Base-by-base conservation (phyloP, 2,888 invertebrate species). In the Cheiracanthium punctorium region DNA sequence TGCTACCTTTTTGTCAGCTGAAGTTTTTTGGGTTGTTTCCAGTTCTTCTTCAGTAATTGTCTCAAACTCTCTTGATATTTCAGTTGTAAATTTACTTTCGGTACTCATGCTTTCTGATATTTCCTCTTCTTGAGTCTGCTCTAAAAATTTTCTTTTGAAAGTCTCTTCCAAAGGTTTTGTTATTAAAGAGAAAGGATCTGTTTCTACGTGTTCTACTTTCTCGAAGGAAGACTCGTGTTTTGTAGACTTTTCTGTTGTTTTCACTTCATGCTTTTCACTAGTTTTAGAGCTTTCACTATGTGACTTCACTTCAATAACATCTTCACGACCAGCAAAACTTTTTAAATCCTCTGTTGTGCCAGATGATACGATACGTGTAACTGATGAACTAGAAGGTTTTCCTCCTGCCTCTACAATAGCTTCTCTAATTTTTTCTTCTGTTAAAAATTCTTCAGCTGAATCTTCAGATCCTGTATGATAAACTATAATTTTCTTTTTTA, bases 131-230 rank as follows among this genome's bases (percentile, higher is more conserved):
- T 20, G 20, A 28, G 52, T 58, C n/a, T 74, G 41, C n/a, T 85
- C 79, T 10, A 70, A 10, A 24, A 71, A 65, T 76, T 73, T 86
- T 52, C 37, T 71, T 28, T 72, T 71, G 65, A 87, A 87, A 8
- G 76, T 77, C 71, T 80, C 76, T 71, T 87, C 87, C 5, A 87
- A 64, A 28, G 87, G 87, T 58, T 76, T 87, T 20, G 87, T 87
- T 41, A 87, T 87, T 20, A 87, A 37, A n/a, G 81, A 64, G 70
- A 87, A 81, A 10, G 81, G 80, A 65, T 87, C 87, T 1, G 71
- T 20, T 75, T 70, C 80, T 30, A 80, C 30, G 2, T 69, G 74
- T 32, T 85, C 77, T 52, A 85, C 41, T 37, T 69, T 72, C 32
- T 80, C 84, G 32, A 24, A 20, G 0, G 41, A 28, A 20, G 73